A percentile compares a stretch with the other conserved stretches of the same genome.
phyloP scores from a whole-genome alignment of 2,113 vertebrate species.

The Cynocephalus volans region DNA sequence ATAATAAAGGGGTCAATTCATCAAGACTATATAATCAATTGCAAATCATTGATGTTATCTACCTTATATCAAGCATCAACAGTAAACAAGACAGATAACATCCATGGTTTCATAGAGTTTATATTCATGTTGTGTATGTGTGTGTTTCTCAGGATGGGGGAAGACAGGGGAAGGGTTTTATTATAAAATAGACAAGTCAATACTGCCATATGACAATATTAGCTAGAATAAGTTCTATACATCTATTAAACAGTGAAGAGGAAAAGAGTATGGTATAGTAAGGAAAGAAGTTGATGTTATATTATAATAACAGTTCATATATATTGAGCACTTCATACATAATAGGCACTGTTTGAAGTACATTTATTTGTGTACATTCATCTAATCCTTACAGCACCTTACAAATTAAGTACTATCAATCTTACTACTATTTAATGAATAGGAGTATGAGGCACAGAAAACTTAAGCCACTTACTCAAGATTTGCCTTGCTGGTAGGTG shows the following conservation, averaged over 20 bases:
- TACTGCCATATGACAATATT: background rate
- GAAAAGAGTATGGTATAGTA: background rate
- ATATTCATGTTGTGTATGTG: background rate
- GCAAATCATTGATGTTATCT: too few relatives aligned
- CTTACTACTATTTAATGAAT: background rate
- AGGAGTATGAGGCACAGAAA: background rate
- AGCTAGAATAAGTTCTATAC: background rate
- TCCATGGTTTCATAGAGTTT: background rate
- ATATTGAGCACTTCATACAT: background rate
- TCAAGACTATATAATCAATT: too few relatives aligned
- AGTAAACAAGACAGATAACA: background rate
- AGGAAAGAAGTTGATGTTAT: background rate
- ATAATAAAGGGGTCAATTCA: too few relatives aligned
- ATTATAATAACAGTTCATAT: background rate
- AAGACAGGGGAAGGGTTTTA: background rate
- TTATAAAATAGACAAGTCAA: slow-evolving; percentile 32
- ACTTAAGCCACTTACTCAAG: background rate
- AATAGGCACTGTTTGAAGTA: background rate
- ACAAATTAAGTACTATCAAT: background rate
- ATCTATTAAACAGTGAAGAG: background rate
- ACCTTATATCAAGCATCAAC: background rate
- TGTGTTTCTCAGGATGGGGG: background rate
- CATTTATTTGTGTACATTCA: background rate
- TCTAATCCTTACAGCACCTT: background rate
- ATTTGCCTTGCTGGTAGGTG: background rate